Base-by-base conservation (phyloP, 2,797 vertebrate species). In the Neosalanx taihuensis region DNA sequence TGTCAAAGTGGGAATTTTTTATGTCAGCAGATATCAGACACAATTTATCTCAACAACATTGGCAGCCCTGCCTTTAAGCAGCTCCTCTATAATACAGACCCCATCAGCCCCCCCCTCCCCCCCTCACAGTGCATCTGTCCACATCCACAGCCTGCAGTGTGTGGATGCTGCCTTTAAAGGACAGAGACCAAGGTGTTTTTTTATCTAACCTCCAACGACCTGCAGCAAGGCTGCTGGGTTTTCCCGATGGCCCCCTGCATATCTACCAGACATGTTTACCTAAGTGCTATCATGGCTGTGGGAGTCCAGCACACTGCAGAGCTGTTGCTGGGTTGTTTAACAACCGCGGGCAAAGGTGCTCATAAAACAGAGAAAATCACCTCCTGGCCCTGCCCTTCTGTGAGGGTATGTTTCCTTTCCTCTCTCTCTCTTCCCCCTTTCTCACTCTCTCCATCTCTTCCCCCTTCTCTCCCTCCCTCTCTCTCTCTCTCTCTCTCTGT, bases 91-190 rank as follows among this genome's bases (percentile, higher is more conserved):
- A 26, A 26, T n/a, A n/a, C n/a, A n/a, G n/a, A n/a, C n/a, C n/a
- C n/a, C n/a, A n/a, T n/a, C n/a, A n/a, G n/a, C n/a, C n/a, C n/a
- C n/a, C n/a, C n/a, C n/a, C n/a, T n/a, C n/a, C n/a, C n/a, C n/a
- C n/a, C n/a, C n/a, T n/a, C n/a, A 46, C 41, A 9, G 41, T 7
- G n/a, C 67, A 78, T 80, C 79, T 31, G 49, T 63, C 65, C 75
- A 59, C 69, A 80, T 75, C 76, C 79, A 81, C 62, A 70, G 79
- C 84, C 81, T 65, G 80, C 35, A 72, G 5, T 69, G 74, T 82
- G 80, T 73, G 75, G 71, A 49, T 77, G 51, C 81, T 87, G 79
- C 88, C 88, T 85, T 89, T 85, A 88, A 90, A 89, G 87, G 83
- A 83, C 51, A 85, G 73, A 80, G 51, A 61, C 60, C 63, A 15